phyloP scores from a whole-genome alignment of 2,888 invertebrate species.

The Lepidochrysops patricia region DNA sequence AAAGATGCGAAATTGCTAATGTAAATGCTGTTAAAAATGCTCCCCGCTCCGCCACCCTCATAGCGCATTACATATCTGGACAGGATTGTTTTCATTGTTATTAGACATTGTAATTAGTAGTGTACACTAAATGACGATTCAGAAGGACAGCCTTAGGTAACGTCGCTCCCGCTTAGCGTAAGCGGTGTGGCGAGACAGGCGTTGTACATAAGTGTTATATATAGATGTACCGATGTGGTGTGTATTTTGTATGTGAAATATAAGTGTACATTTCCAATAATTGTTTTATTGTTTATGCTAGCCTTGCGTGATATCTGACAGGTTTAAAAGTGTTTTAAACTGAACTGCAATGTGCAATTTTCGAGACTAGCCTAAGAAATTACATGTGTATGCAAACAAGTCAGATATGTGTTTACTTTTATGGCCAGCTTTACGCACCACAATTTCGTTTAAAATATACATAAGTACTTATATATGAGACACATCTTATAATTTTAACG shows the following conservation, averaged over 20 bases:
- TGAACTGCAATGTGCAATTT: too few relatives aligned
- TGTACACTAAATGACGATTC: background rate
- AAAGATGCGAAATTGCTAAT: background rate
- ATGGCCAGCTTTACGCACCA: too few relatives aligned
- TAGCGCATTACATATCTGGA: background rate
- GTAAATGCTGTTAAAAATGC: background rate
- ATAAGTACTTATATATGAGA: too few relatives aligned
- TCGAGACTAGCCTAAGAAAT: too few relatives aligned
- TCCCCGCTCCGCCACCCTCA: constrained; percentile 8
- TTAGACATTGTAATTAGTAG: background rate
- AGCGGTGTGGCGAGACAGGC: background rate
- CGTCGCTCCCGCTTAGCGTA: background rate
- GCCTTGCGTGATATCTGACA: too few relatives aligned
- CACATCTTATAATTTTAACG: too few relatives aligned
- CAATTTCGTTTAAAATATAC: too few relatives aligned
- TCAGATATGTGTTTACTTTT: too few relatives aligned
- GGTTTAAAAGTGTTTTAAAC: too few relatives aligned
- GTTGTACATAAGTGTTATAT: constrained; percentile 39
- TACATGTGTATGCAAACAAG: too few relatives aligned
- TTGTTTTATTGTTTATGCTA: constrained; percentile 51
- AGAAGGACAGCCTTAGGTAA: background rate
- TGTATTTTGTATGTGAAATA: constrained; percentile 70
- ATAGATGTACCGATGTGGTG: constrained; percentile 36
- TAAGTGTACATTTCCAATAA: constrained; percentile 60
- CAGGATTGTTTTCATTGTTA: constrained; percentile 8